Conservation (phyloP, 1,140 invertebrate genomes). For the Lepidurus apus region DNA sequence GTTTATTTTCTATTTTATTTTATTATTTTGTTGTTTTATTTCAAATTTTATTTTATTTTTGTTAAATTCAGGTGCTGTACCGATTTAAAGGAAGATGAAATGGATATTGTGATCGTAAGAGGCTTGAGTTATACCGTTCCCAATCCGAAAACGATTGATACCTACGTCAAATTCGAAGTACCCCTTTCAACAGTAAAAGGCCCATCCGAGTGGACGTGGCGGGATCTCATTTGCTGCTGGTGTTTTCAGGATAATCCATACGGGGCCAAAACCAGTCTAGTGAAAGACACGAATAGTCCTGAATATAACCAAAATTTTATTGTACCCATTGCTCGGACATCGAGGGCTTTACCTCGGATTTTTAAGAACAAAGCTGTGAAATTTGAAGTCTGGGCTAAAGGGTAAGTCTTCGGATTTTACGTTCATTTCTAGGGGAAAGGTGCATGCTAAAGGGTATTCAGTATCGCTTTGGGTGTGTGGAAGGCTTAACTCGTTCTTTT, state of each 20-base stretch:
- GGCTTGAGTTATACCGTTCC: slow-evolving; percentile 81
- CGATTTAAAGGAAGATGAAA: slow-evolving; percentile 83
- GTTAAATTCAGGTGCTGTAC: slow-evolving; percentile 64
- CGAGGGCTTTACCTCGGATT: slow-evolving; percentile 69
- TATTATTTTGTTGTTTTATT: slow-evolving; percentile 30
- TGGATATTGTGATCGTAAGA: slow-evolving; percentile 78
- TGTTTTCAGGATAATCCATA: slow-evolving; percentile 66
- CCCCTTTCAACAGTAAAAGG: slow-evolving; percentile 74
- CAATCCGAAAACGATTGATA: slow-evolving; percentile 84
- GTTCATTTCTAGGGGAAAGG: background rate
- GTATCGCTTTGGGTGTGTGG: slow-evolving; percentile 3
- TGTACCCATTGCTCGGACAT: slow-evolving; percentile 70
- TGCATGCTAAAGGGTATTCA: slow-evolving; percentile 14
- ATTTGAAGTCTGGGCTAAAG: slow-evolving; percentile 85
- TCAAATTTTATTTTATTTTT: slow-evolving; percentile 3
- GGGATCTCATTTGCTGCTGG: slow-evolving; percentile 33
- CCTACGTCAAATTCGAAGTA: slow-evolving; percentile 90
- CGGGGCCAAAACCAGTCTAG: slow-evolving; percentile 64
- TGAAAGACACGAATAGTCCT: slow-evolving; percentile 82
- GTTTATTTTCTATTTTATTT: no score
- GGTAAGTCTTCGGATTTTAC: slow-evolving; percentile 59
- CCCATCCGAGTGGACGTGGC: slow-evolving; percentile 20
- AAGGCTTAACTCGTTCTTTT: slow-evolving; percentile 42
- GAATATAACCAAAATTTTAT: slow-evolving; percentile 74
- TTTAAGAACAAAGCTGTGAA: slow-evolving; percentile 86